A percentile compares a stretch with the other conserved stretches of the same genome.
These are phyloP conservation scores for Andricus curvator DNA, from an alignment of 2,888 invertebrate species.

Conservation along the genomic window DNA sequence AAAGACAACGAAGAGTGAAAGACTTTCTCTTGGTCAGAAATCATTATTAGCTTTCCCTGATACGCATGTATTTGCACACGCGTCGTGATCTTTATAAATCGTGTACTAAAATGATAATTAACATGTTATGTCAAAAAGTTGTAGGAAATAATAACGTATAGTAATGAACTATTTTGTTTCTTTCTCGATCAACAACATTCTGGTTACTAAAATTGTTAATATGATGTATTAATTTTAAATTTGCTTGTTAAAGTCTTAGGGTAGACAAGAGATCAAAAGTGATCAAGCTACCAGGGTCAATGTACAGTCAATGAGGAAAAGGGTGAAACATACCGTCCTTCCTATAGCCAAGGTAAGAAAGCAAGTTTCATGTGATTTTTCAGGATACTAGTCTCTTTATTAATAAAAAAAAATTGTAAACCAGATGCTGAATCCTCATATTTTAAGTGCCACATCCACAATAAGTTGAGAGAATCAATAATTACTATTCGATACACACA, in stretches of 20 bases:
- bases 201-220: too few relatives aligned
- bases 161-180: not conserved
- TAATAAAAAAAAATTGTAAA: not conserved
- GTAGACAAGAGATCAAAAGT: not conserved
- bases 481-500: constrained; percentile 41
- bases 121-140: not conserved
- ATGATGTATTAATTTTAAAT: too few relatives aligned
- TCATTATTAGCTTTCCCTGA: constrained; percentile 39
- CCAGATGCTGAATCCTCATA: constrained; percentile 6
- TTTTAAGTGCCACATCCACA: constrained; percentile 1
- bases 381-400: not conserved
- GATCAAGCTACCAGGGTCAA: not conserved
- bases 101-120: constrained; percentile 6
- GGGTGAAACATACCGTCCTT: not conserved
- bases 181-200: too few relatives aligned
- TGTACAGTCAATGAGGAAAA: not conserved
- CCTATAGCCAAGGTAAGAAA: not conserved
- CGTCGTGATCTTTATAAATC: constrained; percentile 32
- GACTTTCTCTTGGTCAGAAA: constrained; percentile 38
- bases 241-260: too few relatives aligned
- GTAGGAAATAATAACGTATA: not conserved
- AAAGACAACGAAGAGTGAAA: constrained; percentile 37
- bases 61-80: constrained; percentile 27
- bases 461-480: constrained; percentile 6
- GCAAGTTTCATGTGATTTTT: not conserved